Base-by-base conservation (phyloP, 2,113 vertebrate species). In the Crotalus tigris region DNA sequence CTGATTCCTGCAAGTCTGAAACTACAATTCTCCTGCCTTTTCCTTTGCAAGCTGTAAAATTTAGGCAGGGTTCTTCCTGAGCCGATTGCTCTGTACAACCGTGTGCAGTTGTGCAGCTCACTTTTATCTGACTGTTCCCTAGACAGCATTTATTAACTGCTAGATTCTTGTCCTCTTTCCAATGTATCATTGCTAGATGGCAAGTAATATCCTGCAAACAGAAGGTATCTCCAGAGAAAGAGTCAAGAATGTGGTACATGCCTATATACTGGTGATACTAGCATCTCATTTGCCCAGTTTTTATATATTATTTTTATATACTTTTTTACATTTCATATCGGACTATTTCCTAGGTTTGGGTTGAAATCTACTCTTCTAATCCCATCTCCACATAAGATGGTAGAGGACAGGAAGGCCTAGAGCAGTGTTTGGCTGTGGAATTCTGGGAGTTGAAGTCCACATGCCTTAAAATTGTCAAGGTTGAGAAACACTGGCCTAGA, bases 321-420 rank as follows among this genome's bases (percentile, higher is more conserved):
- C 87, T 88, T 44, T 46, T 44, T 96, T 92, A 92, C 39, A 89
- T 91, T 94, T 92, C 57, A 59, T 93, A 94, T 95, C 89, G 87
- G 33, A 69, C 29, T 90, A 87, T 87, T 87, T 87, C 29, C 26
- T n/a, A 87, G 29, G 26, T 6, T 53, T n/a, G 49, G 29, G 26
- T 29, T 85, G 19, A 85, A 87, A 87, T 87, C 24, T 87, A 87
- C 15, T n/a, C 86, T 87, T 87, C 49, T 29, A 87, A 6, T 29
- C 26, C 49, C 85, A 26, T 87, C 46, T 51, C 85, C 26, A 49
- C 4, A 21, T 44, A 44, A 44, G 44, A 44, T 44, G 44, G 44
- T 44, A 44, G 44, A 44, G 44, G 44, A 44, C 44, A 44, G 44
- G 44, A 44, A 44, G 44, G 44, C 44, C 44, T 44, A 4, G 44